Conservation (phyloP, 2,797 vertebrate species). For the Lacerta viridis region DNA sequence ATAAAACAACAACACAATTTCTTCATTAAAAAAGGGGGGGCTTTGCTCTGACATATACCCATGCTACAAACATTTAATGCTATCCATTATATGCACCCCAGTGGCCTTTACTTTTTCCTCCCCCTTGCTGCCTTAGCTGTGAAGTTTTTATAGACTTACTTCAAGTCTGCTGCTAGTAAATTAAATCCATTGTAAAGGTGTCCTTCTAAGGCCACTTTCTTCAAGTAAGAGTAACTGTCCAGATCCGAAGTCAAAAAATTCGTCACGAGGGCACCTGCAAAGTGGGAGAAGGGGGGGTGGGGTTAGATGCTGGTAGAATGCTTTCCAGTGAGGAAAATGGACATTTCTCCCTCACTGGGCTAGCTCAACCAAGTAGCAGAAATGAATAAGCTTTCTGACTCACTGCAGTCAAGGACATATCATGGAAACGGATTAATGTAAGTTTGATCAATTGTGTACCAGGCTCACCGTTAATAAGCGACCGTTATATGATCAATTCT, state of each 20-base stretch:
- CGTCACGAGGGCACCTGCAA: conserved; percentile 90
- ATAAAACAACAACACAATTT: too few relatives aligned
- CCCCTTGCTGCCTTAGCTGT: not conserved
- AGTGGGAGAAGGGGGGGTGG: not conserved
- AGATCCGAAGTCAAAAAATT: conserved; percentile 91
- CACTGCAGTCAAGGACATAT: not conserved
- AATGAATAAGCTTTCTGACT: conserved; percentile 2
- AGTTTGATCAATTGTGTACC: not conserved
- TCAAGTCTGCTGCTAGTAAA: conserved; percentile 95
- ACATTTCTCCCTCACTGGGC: not conserved
- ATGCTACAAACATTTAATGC: rapidly evolving
- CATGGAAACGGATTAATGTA: not conserved
- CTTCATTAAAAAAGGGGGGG: not conserved
- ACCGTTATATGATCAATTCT: not conserved
- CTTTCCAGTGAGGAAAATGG: not conserved
- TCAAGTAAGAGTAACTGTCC: conserved; percentile 94
- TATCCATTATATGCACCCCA: rapidly evolving
- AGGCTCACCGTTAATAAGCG: not conserved
- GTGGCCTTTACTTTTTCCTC: not conserved
- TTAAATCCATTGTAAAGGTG: conserved; percentile 98
- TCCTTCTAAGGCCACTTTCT: conserved; percentile 91
- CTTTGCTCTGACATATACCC: conserved; percentile 7
- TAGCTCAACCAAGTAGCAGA: conserved; percentile 16
- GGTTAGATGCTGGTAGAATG: conserved; percentile 26
- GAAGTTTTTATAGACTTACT: conserved; percentile 81